Evolutionary conservation across 2,888 invertebrate species (phyloP), one percentile per base, ranked within the genome.

Genomic region (Julus scanicus): DNA sequence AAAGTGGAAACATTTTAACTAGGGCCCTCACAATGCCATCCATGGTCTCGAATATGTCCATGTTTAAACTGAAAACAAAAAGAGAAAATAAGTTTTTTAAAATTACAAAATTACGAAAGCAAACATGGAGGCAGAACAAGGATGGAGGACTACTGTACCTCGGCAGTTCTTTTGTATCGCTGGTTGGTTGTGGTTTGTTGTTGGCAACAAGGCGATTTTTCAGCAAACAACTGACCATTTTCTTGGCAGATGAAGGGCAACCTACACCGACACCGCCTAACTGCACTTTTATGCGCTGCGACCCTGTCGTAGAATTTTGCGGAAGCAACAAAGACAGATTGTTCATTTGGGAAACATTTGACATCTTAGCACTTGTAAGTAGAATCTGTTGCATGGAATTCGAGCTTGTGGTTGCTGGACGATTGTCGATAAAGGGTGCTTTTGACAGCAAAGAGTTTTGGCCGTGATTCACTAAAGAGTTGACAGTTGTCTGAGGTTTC

Each of bases 31-130:
- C 49, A 13, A 83, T 20, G n/a, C 37, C 20, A 29, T 80, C 44
- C 44, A 87, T 63, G 13, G 57, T 40, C 13, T 87, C 87, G 44
- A n/a, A 87, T n/a, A 17, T 5, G 48, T 87, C 87, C 20, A 87
- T 48, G 44, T 84, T 87, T 83, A 80, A n/a, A 80, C 87, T 87
- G 2, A 29, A 87, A 48, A 63, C 5, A 29, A 87, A 17, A 71
- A 87, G 13, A 17, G 48, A 48, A 86, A 9, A 40, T 48, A 11
- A 86, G 48, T 8, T 44, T 86, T 44, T 5, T 8, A 1, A 15
- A 86, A 40, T 39, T 29, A 17, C n/a, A 86, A 86, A 37, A 83
- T n/a, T 44, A 44, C 44, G 44, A 44, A 44, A 44, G 8, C 44
- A 83, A n/a, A 83, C 1, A 29, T 37, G 8, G 84, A 13, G 1